These are phyloP conservation scores for Dinocampus coccinellae DNA, from an alignment of 2,888 invertebrate species.

Conservation along the genomic window DNA sequence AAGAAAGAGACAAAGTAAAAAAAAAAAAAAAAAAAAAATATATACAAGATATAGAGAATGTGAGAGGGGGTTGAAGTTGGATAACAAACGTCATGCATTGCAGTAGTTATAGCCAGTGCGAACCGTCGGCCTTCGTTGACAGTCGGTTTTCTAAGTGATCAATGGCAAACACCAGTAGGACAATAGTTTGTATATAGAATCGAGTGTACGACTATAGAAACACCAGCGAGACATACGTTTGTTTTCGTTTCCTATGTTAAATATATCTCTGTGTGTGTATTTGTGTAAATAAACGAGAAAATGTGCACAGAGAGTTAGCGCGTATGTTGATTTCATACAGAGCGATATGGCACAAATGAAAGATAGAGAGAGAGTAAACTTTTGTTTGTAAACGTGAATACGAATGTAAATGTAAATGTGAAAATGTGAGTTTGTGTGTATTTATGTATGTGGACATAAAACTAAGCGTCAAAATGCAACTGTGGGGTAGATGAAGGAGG, in stretches of 20 bases:
- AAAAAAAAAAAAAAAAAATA: too few species aligned
- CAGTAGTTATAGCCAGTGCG: constrained; percentile 21
- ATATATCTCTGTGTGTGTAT: background rate
- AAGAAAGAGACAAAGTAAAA: background rate
- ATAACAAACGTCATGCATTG: constrained; percentile 23
- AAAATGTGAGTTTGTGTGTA: background rate
- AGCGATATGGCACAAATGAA: background rate
- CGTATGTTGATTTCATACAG: constrained; percentile 15
- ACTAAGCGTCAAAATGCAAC: constrained; percentile 18
- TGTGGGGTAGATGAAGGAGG: background rate
- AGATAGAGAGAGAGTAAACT: background rate
- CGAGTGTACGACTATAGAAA: constrained; percentile 37
- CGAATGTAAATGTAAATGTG: background rate
- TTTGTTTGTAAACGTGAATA: too few species aligned
- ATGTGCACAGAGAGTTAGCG: background rate
- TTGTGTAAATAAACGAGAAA: background rate
- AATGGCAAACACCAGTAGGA: constrained; percentile 39
- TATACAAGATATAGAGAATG: too few species aligned
- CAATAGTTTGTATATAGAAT: constrained; percentile 39
- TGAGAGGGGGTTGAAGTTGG: background rate
- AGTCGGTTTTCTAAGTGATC: constrained; percentile 40
- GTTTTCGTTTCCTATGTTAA: background rate
- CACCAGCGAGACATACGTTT: constrained; percentile 1
- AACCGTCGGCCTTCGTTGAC: constrained; percentile 23
- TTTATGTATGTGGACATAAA: constrained; percentile 19